Percentiles rank a stretch among this genome's conserved stretches.
Evolutionary conservation across 1,140 invertebrate species (phyloP).

Genomic region (Himalopsyche phryganea): DNA sequence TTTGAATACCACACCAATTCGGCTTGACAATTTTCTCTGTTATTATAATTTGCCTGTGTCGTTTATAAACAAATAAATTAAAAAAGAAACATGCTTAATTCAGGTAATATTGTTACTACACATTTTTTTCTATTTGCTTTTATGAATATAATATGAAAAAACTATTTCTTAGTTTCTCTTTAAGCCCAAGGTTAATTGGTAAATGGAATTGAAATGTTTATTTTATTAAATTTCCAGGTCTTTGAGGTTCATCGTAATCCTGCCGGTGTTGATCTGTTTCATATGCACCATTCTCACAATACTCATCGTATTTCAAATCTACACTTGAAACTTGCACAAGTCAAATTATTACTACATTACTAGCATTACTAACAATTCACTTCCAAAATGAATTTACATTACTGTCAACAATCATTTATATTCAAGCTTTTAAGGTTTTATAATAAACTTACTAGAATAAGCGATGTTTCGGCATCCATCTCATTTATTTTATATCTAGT

Average conservation of each 20-base stretch:
- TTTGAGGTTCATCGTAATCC: conserved; percentile 61
- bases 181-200: no score
- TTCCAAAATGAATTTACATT: neutral
- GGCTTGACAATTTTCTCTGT: no score
- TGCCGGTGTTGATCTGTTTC: conserved; percentile 66
- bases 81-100: no score
- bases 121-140: no score
- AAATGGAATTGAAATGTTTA: no score
- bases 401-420: neutral
- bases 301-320: conserved; percentile 67
- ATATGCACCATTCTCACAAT: conserved; percentile 70
- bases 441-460: neutral
- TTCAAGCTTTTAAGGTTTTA: neutral
- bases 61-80: no score
- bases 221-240: conserved; percentile 47
- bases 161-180: no score
- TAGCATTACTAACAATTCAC: neutral
- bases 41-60: no score
- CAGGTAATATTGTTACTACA: no score
- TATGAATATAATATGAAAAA: no score
- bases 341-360: neutral
- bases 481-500: no score
- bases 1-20: no score
- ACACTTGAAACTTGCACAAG: conserved; percentile 51
- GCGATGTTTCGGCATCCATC: neutral